Evolutionary conservation across 2,888 invertebrate species (phyloP).

Genomic region (Spicauda simplicius): DNA sequence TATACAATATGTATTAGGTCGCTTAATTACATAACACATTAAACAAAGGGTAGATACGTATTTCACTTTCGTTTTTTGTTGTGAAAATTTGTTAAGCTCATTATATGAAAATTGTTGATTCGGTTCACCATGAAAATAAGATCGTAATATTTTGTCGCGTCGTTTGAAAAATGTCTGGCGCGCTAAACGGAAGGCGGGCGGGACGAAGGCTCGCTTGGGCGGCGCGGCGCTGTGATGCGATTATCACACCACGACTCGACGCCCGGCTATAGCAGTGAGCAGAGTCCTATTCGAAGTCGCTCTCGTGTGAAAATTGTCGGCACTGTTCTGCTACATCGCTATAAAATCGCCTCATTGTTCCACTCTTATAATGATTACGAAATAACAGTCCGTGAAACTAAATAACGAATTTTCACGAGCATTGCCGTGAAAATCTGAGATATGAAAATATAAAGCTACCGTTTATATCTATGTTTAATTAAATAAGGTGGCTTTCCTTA

Average conservation of each 20-base stretch:
- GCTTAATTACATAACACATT: not conserved
- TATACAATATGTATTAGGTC: too few relatives aligned
- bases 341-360: conserved; percentile 77
- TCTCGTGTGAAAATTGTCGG: conserved; percentile 80
- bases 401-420: conserved; percentile 50
- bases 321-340: conserved; percentile 74
- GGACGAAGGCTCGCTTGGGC: conserved; percentile 50
- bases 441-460: not conserved
- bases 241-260: conserved; percentile 88
- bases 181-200: conserved; percentile 51
- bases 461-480: not conserved
- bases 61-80: not conserved
- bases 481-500: not conserved
- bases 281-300: conserved; percentile 68
- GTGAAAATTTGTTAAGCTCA: conserved; percentile 58
- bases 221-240: conserved; percentile 84
- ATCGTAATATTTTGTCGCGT: conserved; percentile 81
- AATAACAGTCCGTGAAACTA: conserved; percentile 77
- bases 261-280: conserved; percentile 82
- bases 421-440: conserved; percentile 9
- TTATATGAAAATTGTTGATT: conserved; percentile 65
- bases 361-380: conserved; percentile 80
- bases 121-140: conserved; percentile 77
- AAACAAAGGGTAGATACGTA: not conserved
- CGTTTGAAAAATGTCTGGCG: conserved; percentile 67